A percentile compares a stretch with the other conserved stretches of the same genome.
Evolutionary conservation across 2,113 vertebrate species (phyloP).

Genomic region (Bufo gargarizans): DNA sequence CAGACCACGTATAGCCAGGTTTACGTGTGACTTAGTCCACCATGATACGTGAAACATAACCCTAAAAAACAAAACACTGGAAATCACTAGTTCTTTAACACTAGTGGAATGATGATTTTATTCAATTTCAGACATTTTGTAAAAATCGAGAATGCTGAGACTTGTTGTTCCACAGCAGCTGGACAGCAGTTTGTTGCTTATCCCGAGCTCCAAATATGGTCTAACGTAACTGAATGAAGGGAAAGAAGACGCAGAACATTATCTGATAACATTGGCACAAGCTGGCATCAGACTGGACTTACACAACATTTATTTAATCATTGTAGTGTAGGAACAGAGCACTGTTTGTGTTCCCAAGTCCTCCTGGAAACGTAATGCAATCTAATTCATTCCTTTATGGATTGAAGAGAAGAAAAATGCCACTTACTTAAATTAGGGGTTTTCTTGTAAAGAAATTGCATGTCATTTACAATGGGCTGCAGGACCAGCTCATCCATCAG

Average conservation of each 20-base stretch:
- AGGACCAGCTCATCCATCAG: neutral
- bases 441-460: neutral
- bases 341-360: neutral
- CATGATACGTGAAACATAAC: too few relatives aligned
- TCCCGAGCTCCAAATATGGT: neutral
- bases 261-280: neutral
- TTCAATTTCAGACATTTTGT: too few relatives aligned
- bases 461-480: neutral
- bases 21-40: too few relatives aligned
- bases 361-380: neutral
- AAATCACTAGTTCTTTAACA: too few relatives aligned
- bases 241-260: neutral
- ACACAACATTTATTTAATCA: neutral
- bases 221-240: neutral
- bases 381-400: conserved; percentile 14
- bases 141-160: neutral
- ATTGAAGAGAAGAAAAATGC: neutral
- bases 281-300: conserved; percentile 1
- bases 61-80: too few relatives aligned
- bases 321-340: neutral
- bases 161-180: neutral
- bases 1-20: too few relatives aligned
- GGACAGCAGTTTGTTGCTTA: neutral
- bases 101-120: too few relatives aligned
- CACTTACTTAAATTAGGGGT: conserved; percentile 2